Conservation (phyloP, 2,888 invertebrate species). For the Perizoma affinitatum region DNA sequence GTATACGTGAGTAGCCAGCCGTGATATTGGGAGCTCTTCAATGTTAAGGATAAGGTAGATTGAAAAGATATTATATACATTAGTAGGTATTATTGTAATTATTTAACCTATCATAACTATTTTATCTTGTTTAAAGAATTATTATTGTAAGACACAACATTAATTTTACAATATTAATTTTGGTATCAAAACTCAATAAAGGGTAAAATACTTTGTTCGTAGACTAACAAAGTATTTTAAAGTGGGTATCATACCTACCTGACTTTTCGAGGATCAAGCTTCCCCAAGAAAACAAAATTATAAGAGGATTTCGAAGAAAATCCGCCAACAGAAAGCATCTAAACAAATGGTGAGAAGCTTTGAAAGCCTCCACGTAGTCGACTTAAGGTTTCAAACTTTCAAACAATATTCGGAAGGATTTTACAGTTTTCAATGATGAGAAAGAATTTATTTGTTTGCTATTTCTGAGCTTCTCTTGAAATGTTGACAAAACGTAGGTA, state of each 20-base stretch:
- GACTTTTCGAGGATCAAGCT: constrained; percentile 26
- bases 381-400: constrained; percentile 22
- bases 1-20: too few relatives aligned
- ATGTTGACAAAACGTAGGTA: too few relatives aligned
- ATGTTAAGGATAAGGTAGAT: too few relatives aligned
- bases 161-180: too few relatives aligned
- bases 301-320: constrained; percentile 38
- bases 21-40: too few relatives aligned
- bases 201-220: not conserved
- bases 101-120: too few relatives aligned
- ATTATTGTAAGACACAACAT: too few relatives aligned
- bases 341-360: constrained; percentile 38
- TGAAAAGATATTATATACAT: too few relatives aligned
- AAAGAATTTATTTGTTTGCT: constrained; percentile 9
- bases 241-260: constrained; percentile 19
- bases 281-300: constrained; percentile 28
- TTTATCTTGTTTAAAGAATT: too few relatives aligned
- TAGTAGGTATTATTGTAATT: too few relatives aligned
- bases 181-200: too few relatives aligned
- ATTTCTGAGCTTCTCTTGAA: not conserved
- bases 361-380: constrained; percentile 29
- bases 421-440: constrained; percentile 27
- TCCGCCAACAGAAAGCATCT: constrained; percentile 32
- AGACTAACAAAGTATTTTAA: constrained; percentile 2
- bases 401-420: constrained; percentile 29